Base-by-base conservation (phyloP, 2,113 vertebrate species). In the Misgurnus anguillicaudatus region DNA sequence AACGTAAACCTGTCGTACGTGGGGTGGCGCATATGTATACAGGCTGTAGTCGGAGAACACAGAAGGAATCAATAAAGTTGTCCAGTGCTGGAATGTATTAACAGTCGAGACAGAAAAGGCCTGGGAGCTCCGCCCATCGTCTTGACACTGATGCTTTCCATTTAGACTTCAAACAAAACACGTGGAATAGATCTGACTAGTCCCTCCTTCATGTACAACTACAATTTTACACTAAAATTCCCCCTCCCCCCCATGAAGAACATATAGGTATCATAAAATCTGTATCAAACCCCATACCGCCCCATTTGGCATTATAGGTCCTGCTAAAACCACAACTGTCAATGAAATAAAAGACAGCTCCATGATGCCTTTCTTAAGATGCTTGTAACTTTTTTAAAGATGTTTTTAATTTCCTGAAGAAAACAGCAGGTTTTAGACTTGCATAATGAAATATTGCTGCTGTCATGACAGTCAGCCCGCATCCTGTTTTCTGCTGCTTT, bases 151-250 rank as follows among this genome's bases (percentile, higher is more conserved):
- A 78, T 66, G 69, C 66, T 78, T 75, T 82, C 62, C 36, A 82
- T 80, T 85, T 82, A 75, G 48, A 80, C 76, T 81, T 87, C 79
- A 84, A 83, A 83, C 58, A 17, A 38, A 78, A 82, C 83, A 86
- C 76, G 47, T 81, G 83, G 81, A 78, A 83, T 24, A 64, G 39
- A 75, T 83, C 68, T 31, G 58, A 67, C 60, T 6, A 31, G 38
- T 45, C 68, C 63, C 83, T 53, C 55, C 62, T 51, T 31, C 4
- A 16, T 62, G 21, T n/a, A 70, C 69, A 58, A 14, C 19, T 60
- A 9, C 75, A 47, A 45, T 13, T 57, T 41, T 47, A 21, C 71
- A 31, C 9, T 61, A 55, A 21, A 45, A 82, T 48, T n/a, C 24
- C 3, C 51, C 60, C 53, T 45, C 55, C 11, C n/a, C 17, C 51